Evolutionary conservation across 2,113 vertebrate species (phyloP), one percentile per base, ranked within the genome.

Genomic region (Pangasianodon hypophthalmus): DNA sequence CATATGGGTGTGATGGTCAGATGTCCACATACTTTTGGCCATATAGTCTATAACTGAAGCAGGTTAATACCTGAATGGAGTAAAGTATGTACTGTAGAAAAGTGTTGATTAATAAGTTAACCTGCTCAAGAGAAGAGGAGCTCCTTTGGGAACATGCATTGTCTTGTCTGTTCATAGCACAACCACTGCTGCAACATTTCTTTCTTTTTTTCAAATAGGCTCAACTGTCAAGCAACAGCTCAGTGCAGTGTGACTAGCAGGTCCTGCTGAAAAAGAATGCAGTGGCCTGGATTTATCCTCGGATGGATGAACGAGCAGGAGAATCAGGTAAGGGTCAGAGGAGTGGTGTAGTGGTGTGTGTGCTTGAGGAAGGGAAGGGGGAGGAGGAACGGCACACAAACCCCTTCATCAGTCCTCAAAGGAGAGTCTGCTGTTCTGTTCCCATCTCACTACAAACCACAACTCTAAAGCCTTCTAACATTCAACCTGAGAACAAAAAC

Each of bases 251-350:
- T 80, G 71, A 52, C 84, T 79, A 86, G 56, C 44, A 89, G 75
- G 48, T 21, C 32, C 46, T 69, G 52, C 58, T 71, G 77, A 71
- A 82, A 86, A 52, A 64, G 37, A 58, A 71, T 29, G 75, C 77
- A 79, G 56, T 82, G 89, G 84, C 89, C 84, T 90, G 89, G 77
- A 82, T 90, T 90, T 67, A 87, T 87, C 75, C 62, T 46, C 9
- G 29, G 77, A 82, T 87, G 62, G 89, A 87, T 73, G 84, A 90
- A 87, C 50, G 62, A 82, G 84, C 52, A 71, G 37, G 84, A 86
- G 85, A 85, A 85, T 85, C 82, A 86, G 89, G 75, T 81, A 71
- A 71, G 89, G 84, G 84, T 90, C 89, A 87, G 84, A 64, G 60
- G 50, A 86, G 85, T 41, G 77, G 46, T 81, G 62, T 82, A 86